Evolutionary conservation across 1,140 invertebrate genomes (phyloP).

Genomic region (Aleiodes sp.): DNA sequence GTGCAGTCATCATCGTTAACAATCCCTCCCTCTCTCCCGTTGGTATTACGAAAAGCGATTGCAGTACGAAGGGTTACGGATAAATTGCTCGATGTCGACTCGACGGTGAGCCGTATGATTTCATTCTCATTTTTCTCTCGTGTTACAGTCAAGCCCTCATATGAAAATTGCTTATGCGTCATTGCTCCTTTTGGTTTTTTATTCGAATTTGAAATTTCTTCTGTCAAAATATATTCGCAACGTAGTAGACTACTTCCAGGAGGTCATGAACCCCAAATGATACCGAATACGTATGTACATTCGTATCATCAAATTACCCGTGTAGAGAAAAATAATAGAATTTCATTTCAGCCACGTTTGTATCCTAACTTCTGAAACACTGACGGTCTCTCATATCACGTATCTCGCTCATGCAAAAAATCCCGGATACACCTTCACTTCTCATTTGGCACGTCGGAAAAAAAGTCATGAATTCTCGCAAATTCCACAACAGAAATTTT

Average conservation of each 20-base stretch:
- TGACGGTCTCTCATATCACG: slow-evolving; percentile 13
- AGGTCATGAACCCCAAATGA: background rate
- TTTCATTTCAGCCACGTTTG: slow-evolving; percentile 22
- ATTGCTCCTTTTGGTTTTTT: no score
- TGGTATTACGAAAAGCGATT: background rate
- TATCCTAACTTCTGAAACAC: background rate
- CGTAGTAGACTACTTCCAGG: background rate
- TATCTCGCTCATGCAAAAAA: slow-evolving; percentile 18
- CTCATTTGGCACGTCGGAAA: slow-evolving; percentile 25
- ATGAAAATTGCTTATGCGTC: background rate
- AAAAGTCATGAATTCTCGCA: background rate
- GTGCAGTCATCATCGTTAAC: slow-evolving; percentile 57
- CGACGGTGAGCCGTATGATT: background rate
- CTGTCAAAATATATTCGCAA: background rate
- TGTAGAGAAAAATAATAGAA: slow-evolving; percentile 29
- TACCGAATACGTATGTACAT: background rate
- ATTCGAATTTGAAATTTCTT: background rate
- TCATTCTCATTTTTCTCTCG: background rate
- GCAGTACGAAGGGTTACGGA: background rate
- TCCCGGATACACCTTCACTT: slow-evolving; percentile 25
- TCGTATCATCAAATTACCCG: slow-evolving; percentile 16
- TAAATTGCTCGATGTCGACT: background rate
- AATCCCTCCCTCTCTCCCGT: slow-evolving; percentile 28
- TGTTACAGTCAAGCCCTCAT: background rate
- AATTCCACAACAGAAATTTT: slow-evolving; percentile 7